Percentiles rank a stretch among this genome's conserved stretches.
These are phyloP conservation scores for Eudemis profundana DNA, from an alignment of 2,888 invertebrate genomes.

Conservation along the genomic window DNA sequence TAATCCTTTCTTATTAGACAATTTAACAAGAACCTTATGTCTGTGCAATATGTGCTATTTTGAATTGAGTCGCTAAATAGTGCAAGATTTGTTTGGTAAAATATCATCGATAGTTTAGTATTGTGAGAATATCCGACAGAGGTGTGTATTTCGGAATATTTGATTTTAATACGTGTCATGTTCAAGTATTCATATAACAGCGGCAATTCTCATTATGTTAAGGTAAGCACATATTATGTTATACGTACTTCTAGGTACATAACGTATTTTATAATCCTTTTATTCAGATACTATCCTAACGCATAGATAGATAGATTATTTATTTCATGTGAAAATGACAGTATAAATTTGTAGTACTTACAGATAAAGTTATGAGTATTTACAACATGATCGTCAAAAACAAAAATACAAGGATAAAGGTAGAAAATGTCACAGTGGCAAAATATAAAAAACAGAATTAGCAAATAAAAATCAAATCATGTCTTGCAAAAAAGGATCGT, in stretches of 20 bases:
- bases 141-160: constrained; percentile 1
- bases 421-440: too few relatives aligned
- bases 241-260: neutral
- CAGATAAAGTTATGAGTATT: too few relatives aligned
- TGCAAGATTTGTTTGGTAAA: neutral
- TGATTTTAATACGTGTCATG: constrained; percentile 13
- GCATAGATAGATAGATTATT: too few relatives aligned
- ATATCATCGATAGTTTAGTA: neutral
- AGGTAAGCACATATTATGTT: constrained; percentile 18
- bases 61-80: neutral
- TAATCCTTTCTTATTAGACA: neutral
- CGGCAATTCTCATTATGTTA: constrained; percentile 42
- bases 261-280: too few relatives aligned
- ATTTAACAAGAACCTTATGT: neutral
- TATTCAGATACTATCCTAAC: too few relatives aligned
- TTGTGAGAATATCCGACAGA: neutral
- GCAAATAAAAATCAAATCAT: too few relatives aligned
- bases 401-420: too few relatives aligned
- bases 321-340: too few relatives aligned
- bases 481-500: too few relatives aligned
- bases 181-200: constrained; percentile 44
- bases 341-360: too few relatives aligned
- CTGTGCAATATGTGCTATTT: neutral
- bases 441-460: too few relatives aligned
- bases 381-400: too few relatives aligned